These are phyloP conservation scores for zebrafish (Danio rerio) DNA, from an alignment of 2,113 vertebrate species.

Conservation along the genomic window GRCz12tu NC_133179.1:6927501-6928000, in stretches of 20 bases:
- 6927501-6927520: constrained; percentile 50
- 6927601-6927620: neutral
- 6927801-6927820: constrained; percentile 77
- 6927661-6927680: neutral
- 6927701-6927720: constrained; percentile 91
- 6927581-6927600: neutral
- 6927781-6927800: constrained; percentile 99
- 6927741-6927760: constrained; percentile 99
- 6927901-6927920: no score
- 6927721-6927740: constrained; percentile 95
- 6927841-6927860: neutral
- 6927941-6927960: neutral
- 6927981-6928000: neutral
- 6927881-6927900: neutral
- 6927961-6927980: neutral
- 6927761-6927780: constrained; percentile 99
- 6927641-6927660: neutral
- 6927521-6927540: constrained; percentile 30
- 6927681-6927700: constrained; percentile 23
- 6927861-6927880: neutral
- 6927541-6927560: constrained; percentile 43
- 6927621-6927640: neutral
- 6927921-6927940: neutral
- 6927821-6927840: neutral
- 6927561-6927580: neutral